Evolutionary conservation across 1,140 invertebrate genomes (phyloP).

Genomic region (Chironomus striatipennis): DNA sequence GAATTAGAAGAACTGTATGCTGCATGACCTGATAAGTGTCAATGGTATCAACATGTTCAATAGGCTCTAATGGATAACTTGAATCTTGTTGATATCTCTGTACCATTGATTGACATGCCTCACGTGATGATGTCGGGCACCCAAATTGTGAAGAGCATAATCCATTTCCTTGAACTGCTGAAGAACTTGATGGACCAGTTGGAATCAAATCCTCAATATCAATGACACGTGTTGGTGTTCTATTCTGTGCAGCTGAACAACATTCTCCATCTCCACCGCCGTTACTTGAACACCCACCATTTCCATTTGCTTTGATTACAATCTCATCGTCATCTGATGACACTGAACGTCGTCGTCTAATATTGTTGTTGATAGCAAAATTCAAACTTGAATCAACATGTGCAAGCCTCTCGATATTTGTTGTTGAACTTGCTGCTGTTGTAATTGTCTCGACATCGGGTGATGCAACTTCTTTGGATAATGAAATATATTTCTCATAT

Average conservation of each 20-base stretch:
- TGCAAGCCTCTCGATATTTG: background rate
- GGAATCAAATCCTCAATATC: constrained; percentile 64
- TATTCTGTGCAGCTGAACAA: constrained; percentile 34
- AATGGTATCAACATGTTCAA: constrained; percentile 46
- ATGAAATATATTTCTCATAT: constrained; percentile 44
- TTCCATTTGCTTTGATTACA: constrained; percentile 34
- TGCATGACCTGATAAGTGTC: constrained; percentile 64
- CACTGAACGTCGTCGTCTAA: constrained; percentile 34
- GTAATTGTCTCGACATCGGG: constrained; percentile 28
- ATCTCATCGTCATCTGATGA: constrained; percentile 37
- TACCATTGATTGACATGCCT: constrained; percentile 44
- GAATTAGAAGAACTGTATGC: constrained; percentile 75
- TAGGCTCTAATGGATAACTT: constrained; percentile 42
- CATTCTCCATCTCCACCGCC: constrained; percentile 30
- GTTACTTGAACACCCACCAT: constrained; percentile 28
- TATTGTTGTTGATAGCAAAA: constrained; percentile 4
- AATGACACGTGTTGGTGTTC: constrained; percentile 42
- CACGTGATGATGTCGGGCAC: constrained; percentile 42
- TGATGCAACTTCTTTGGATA: constrained; percentile 37
- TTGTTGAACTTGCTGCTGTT: background rate
- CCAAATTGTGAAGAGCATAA: constrained; percentile 43
- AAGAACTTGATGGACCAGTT: constrained; percentile 33
- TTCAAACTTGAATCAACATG: constrained; percentile 7
- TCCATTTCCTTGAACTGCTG: constrained; percentile 31
- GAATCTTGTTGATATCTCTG: constrained; percentile 45